Evolutionary conservation across 2,797 vertebrate genomes (phyloP), one percentile per base, ranked within the genome.

Genomic region (Apodemus agrarius): DNA sequence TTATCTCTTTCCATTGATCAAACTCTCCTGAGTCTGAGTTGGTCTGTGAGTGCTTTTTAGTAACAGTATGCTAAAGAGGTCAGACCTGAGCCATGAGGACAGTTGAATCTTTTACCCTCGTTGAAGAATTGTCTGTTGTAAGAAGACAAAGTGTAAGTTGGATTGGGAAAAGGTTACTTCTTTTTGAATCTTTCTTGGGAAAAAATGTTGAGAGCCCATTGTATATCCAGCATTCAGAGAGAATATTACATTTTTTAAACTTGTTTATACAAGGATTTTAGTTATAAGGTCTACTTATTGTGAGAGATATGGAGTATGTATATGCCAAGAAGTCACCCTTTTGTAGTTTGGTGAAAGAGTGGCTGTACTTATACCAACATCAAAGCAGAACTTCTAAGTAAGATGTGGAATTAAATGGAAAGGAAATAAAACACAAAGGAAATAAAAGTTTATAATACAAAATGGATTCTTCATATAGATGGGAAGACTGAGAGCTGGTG

Each of bases 191-290:
- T 61, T 8, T 46, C 43, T 4, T 76, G 40, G 17, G 40, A 11
- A 59, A 90, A 75, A 69, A n/a, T 2, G 49, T 3, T 12, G 40
- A 87, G 2, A 88, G 5, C 4, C 22, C n/a, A 17, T 11, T 19
- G 2, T 6, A 5, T 57, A 52, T 34, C 2, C n/a, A n/a, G n/a
- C n/a, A n/a, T n/a, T n/a, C n/a, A 72, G 22, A 13, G 7, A 1
- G 11, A 54, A 43, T 5, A 92, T 17, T n/a, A n/a, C n/a, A n/a
- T n/a, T n/a, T n/a, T n/a, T n/a, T n/a, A n/a, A n/a, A n/a, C n/a
- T n/a, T n/a, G n/a, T n/a, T n/a, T 67, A n/a, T 43, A 10, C 13
- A 59, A 74, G 12, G 29, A 80, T 65, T 65, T 40, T 76, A n/a
- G n/a, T 91, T 78, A 10, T 3, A 37, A 24, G 1, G 13, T 89